Conservation (phyloP, 2,888 invertebrate species). For the Xanthia icteritia region DNA sequence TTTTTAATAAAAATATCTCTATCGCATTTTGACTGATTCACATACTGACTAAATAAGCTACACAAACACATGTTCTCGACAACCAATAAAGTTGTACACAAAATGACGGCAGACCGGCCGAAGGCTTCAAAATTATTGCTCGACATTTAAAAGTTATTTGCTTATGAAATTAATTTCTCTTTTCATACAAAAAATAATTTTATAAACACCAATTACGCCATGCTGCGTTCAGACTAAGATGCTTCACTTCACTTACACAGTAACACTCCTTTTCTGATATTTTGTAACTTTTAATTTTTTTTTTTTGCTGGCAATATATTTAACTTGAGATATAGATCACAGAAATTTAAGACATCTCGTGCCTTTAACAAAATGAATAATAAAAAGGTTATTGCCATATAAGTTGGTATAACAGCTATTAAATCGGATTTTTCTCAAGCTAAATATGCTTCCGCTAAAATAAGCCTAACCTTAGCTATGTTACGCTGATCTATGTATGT, state of each 20-base stretch:
- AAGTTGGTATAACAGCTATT: neutral
- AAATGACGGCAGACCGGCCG: slow-evolving; percentile 79
- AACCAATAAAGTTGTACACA: slow-evolving; percentile 69
- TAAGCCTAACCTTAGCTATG: slow-evolving; percentile 23
- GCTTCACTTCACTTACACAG: slow-evolving; percentile 23
- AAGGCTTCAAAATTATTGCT: slow-evolving; percentile 87
- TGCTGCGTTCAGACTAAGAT: slow-evolving; percentile 43
- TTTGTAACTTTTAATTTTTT: slow-evolving; percentile 23
- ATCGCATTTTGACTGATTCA: slow-evolving; percentile 22
- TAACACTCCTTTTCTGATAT: slow-evolving; percentile 36
- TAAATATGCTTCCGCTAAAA: slow-evolving; percentile 44
- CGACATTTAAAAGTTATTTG: slow-evolving; percentile 73
- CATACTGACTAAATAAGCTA: slow-evolving; percentile 47
- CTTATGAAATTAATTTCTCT: slow-evolving; percentile 67
- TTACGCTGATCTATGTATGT: slow-evolving; percentile 44
- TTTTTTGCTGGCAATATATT: slow-evolving; percentile 29
- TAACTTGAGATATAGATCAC: slow-evolving; percentile 22
- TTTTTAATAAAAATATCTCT: slow-evolving; percentile 29
- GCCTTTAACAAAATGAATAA: neutral
- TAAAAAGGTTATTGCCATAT: slow-evolving; percentile 3
- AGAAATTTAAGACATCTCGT: neutral
- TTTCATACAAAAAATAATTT: slow-evolving; percentile 68
- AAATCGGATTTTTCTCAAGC: slow-evolving; percentile 13
- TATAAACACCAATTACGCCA: slow-evolving; percentile 59
- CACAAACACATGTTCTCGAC: slow-evolving; percentile 56